Base-by-base conservation (phyloP, 2,888 invertebrate genomes). In the Papilio protenor region DNA sequence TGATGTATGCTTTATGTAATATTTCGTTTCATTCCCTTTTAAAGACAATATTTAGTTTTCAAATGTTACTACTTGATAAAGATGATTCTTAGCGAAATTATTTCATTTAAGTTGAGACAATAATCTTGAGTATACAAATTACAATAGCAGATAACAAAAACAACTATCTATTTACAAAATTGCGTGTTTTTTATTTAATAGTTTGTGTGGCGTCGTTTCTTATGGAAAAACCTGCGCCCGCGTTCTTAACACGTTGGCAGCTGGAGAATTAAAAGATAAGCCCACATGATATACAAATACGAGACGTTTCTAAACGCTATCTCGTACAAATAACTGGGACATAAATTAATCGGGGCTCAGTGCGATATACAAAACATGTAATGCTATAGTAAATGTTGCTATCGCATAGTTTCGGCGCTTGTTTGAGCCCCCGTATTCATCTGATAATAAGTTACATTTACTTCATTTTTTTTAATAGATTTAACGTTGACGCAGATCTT, bases 241-340 rank as follows among this genome's bases (percentile, higher is more conserved):
- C 84, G 85, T 85, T 83, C 82, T 82, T 83, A 80, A 78, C 79
- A 75, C 85, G 87, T 84, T 94, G 94, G 94, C 94, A 94, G 90
- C 89, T 90, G 87, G 88, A 93, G 94, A 93, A 93, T 94, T 94
- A 94, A 94, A 92, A 94, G 94, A 94, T 94, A 94, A 94, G 90
- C 94, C 82, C 83, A 80, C 84, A 83, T 91, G 89, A 90, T 91
- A 89, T 87, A 90, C 91, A 94, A 94, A 94, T 93, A 93, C 84
- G 83, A 90, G 88, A 88, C 86, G 88, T 89, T 89, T 86, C 88
- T 91, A 87, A 89, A 88, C 89, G 87, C 86, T 94, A 94, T 94
- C 94, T 93, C 83, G 84, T 82, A 86, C 88, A 94, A 94, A 94
- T 93, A 94, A 87, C 85, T 87, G 88, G 84, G 84, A 85, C 90